phyloP scores from a whole-genome alignment of 2,797 vertebrate species.

The Limnodromus scolopaceus region DNA sequence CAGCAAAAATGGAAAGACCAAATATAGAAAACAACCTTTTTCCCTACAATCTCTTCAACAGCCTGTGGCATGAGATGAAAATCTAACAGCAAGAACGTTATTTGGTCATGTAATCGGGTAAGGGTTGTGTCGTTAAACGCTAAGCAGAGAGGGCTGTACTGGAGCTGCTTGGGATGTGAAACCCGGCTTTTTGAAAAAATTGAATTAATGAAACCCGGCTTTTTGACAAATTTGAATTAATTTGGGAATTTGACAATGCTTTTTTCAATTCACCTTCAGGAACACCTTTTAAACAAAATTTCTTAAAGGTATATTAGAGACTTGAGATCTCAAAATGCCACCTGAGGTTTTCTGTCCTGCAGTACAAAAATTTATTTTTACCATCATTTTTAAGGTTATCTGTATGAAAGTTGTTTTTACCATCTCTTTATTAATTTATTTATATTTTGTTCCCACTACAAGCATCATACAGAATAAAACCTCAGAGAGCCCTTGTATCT shows the following conservation, averaged over 20 bases:
- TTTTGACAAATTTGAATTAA: neutral
- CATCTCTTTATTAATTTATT: neutral
- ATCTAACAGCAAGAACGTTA: fast-evolving
- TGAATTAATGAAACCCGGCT: neutral
- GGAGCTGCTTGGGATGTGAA: neutral
- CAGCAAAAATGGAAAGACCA: neutral
- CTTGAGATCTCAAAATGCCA: neutral
- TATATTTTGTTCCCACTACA: neutral
- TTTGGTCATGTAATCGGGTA: neutral
- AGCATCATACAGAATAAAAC: neutral
- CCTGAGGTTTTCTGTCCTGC: neutral
- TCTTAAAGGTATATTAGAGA: neutral
- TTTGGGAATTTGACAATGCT: neutral
- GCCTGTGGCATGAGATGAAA: neutral
- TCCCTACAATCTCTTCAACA: neutral
- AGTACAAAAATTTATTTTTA: neutral
- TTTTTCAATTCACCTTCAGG: neutral
- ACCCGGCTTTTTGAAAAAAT: neutral
- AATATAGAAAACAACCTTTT: neutral
- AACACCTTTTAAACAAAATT: neutral
- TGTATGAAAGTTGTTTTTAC: neutral
- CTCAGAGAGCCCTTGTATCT: neutral
- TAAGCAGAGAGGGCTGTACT: too few species aligned
- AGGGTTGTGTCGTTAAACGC: fast-evolving
- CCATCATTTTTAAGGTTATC: neutral